Base-by-base conservation (phyloP, 1,140 invertebrate species). In the Ceratosolen fusciceps region DNA sequence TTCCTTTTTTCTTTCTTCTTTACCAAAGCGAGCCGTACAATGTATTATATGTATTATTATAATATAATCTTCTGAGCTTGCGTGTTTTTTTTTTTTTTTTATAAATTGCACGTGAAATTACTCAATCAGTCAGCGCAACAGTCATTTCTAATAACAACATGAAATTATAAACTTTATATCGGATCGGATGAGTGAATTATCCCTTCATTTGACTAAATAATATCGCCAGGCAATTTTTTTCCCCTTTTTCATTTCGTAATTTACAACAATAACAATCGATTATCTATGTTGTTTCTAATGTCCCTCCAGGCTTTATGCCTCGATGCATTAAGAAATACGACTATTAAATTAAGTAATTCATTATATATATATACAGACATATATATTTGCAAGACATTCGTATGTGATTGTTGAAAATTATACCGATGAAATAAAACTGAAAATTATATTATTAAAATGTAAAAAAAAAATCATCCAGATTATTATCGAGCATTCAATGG, bases 131-230 rank as follows among this genome's bases (percentile, higher is more conserved):
- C 1, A 34, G 16, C 24, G 19, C 16, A 62, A 62, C 14, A 62
- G n/a, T 62, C 14, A 16, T 34, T 34, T 58, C 1, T 34, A 34
- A n/a, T n/a, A n/a, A 34, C 58, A 62, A 34, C 14, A 9, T 8
- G 56, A 29, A 62, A 34, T 29, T 34, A 34, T 62, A 31, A 62
- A 62, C 34, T 29, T 34, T 34, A 62, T 8, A 34, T 62, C 3
- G 2, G 29, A 62, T 62, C 14, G 4, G 16, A 4, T 34, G n/a
- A n/a, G n/a, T n/a, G n/a, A 10, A 62, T 62, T 62, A 34, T 34
- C 58, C 9, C 34, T 62, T 62, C 58, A 62, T 62, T 12, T 31
- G 3, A 62, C 14, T 62, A 62, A 62, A 62, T 62, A 62, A 34
- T 62, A 21, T 62, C 26, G 34, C 12, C 31, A 62, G 14, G 19